phyloP scores from a whole-genome alignment of 2,113 vertebrate genomes.

The Dromaius novaehollandiae region DNA sequence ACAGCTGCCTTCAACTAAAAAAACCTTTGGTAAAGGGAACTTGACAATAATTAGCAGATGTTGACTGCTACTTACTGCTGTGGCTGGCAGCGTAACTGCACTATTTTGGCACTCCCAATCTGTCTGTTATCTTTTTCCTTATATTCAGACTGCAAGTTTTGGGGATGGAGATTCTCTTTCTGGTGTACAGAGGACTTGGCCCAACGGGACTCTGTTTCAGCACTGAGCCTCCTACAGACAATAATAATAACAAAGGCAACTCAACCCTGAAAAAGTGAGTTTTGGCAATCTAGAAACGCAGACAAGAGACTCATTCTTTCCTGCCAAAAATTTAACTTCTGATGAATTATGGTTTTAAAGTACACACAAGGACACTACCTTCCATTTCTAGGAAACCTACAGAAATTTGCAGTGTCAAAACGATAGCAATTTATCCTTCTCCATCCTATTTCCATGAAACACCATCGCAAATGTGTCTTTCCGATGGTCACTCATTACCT shows the following conservation, averaged over 20 bases:
- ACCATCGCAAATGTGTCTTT: not conserved
- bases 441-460: not conserved
- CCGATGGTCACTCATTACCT: not conserved
- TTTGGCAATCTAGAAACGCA: not conserved
- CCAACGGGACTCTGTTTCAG: accelerated
- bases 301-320: not conserved
- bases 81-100: not conserved
- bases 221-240: not conserved
- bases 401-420: not conserved
- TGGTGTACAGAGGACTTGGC: not conserved
- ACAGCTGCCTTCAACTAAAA: not conserved
- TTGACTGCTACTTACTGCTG: accelerated
- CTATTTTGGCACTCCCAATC: not conserved
- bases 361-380: not conserved
- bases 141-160: not conserved
- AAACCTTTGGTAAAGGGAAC: not conserved
- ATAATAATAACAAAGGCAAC: not conserved
- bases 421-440: not conserved
- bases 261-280: not conserved
- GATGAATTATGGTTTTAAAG: not conserved
- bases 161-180: not conserved
- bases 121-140: not conserved
- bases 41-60: not conserved
- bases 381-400: not conserved
- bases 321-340: not conserved